These are phyloP conservation scores for Sebastolobus altivelis DNA, from an alignment of 2,797 vertebrate species.

Conservation along the genomic window DNA sequence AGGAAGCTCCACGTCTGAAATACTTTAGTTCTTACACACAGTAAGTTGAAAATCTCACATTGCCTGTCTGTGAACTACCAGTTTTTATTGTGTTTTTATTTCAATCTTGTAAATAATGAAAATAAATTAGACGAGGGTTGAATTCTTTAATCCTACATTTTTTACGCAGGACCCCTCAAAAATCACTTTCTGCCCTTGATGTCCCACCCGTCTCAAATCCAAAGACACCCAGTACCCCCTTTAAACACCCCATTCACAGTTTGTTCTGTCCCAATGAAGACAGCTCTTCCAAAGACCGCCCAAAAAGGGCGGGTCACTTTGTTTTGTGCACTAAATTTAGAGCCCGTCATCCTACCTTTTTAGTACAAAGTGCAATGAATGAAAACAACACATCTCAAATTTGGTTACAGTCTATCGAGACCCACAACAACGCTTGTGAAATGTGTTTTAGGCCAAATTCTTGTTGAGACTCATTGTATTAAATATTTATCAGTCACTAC, in stretches of 20 bases:
- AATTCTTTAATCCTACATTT: slow-evolving; percentile 72
- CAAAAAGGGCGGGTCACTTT: slow-evolving; percentile 69
- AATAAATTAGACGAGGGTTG: slow-evolving; percentile 78
- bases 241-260: slow-evolving; percentile 33
- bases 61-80: slow-evolving; percentile 61
- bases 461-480: slow-evolving; percentile 28
- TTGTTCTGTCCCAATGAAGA: slow-evolving; percentile 65
- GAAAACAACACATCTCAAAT: slow-evolving; percentile 72
- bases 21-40: slow-evolving; percentile 45
- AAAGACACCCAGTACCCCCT: slow-evolving; percentile 62
- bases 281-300: slow-evolving; percentile 89
- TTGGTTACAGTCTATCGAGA: slow-evolving; percentile 73
- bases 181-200: slow-evolving; percentile 22
- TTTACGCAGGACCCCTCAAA: slow-evolving; percentile 36
- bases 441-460: slow-evolving; percentile 40
- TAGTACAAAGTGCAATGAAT: slow-evolving; percentile 90
- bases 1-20: slow-evolving; percentile 61
- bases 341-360: slow-evolving; percentile 83
- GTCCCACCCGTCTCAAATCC: slow-evolving; percentile 54
- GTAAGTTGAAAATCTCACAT: slow-evolving; percentile 58
- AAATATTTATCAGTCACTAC: slow-evolving; percentile 38
- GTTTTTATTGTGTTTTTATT: slow-evolving; percentile 64
- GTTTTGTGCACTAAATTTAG: slow-evolving; percentile 87
- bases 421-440: slow-evolving; percentile 68
- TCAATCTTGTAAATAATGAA: slow-evolving; percentile 83